These are phyloP conservation scores for Deilephila elpenor DNA, from an alignment of 2,888 invertebrate species.

Conservation along the genomic window DNA sequence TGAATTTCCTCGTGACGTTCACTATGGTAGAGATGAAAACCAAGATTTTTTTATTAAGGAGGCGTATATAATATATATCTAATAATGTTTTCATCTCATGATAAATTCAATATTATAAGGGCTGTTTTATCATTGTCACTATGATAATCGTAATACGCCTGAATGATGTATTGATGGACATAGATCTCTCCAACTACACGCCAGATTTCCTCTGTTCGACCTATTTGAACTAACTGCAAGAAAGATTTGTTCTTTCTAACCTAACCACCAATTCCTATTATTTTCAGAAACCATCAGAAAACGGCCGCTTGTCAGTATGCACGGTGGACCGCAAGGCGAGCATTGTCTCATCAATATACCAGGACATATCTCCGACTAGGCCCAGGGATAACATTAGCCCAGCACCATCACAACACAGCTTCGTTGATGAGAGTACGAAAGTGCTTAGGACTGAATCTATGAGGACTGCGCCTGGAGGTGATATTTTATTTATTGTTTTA, in stretches of 20 bases:
- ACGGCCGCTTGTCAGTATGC: constrained; percentile 77
- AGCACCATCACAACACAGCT: constrained; percentile 75
- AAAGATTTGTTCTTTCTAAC: not conserved
- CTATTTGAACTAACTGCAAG: too few species aligned
- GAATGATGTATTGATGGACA: too few species aligned
- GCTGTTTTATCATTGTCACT: too few species aligned
- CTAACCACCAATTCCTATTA: constrained; percentile 35
- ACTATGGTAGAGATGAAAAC: too few species aligned
- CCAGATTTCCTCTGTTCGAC: too few species aligned
- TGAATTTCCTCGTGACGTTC: too few species aligned
- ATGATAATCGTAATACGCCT: too few species aligned
- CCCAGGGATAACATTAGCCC: constrained; percentile 72
- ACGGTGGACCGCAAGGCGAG: constrained; percentile 78
- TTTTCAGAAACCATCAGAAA: constrained; percentile 72
- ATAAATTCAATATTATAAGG: too few species aligned
- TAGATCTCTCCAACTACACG: too few species aligned
- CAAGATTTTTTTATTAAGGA: too few species aligned
- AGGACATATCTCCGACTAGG: constrained; percentile 75
- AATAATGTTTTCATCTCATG: too few species aligned
- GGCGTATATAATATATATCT: too few species aligned
- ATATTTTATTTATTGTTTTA: not conserved
- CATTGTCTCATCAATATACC: constrained; percentile 76
- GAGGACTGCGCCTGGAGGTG: constrained; percentile 55
- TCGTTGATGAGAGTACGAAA: constrained; percentile 61
- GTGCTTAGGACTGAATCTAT: constrained; percentile 72